Conservation (phyloP, 2,113 vertebrate species). For the Clarias macrocephalus region DNA sequence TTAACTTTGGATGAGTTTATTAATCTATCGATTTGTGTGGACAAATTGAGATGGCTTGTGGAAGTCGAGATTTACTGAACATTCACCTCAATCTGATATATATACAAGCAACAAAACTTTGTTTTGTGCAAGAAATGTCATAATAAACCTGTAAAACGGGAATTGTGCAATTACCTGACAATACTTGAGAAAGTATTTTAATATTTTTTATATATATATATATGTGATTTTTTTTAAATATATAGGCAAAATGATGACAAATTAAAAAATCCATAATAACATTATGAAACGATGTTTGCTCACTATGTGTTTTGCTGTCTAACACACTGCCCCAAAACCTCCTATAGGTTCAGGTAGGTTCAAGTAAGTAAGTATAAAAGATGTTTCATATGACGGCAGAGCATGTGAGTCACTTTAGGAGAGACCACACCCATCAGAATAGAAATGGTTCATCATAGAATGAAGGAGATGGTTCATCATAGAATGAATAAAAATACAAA, state of each 20-base stretch:
- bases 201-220: not conserved
- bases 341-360: not conserved
- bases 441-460: too few relatives aligned
- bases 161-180: not conserved
- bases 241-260: not conserved
- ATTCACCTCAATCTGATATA: not conserved
- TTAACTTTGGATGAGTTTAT: constrained; percentile 1
- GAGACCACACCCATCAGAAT: not conserved
- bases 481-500: too few relatives aligned
- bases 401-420: not conserved
- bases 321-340: too few relatives aligned
- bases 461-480: too few relatives aligned
- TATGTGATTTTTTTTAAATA: not conserved
- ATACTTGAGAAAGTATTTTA: not conserved
- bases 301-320: not conserved
- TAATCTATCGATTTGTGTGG: too few relatives aligned
- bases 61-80: not conserved
- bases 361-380: not conserved
- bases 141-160: not conserved
- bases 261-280: not conserved
- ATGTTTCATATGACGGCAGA: not conserved
- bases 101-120: not conserved
- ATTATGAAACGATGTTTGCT: not conserved
- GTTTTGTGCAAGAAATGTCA: not conserved
- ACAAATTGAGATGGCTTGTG: not conserved